Conservation (phyloP, 2,113 vertebrate species). For the Narcine bancroftii region DNA sequence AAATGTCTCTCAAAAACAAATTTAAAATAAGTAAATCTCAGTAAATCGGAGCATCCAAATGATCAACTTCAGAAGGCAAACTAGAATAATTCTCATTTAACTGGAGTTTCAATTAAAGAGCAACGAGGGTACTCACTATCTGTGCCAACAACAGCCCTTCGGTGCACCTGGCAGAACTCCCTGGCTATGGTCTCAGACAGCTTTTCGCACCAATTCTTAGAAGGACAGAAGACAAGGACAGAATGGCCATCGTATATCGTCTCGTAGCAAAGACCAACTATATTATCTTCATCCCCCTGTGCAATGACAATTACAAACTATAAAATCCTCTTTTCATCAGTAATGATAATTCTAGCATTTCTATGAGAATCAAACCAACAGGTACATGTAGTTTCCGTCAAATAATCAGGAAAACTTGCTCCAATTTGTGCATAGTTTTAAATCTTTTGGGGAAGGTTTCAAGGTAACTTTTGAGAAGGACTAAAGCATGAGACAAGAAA, state of each 20-base stretch:
- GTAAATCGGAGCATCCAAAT: neutral
- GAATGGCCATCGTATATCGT: slow-evolving; percentile 75
- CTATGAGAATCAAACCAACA: neutral
- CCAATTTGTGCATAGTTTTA: neutral
- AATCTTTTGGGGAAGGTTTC: neutral
- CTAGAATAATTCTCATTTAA: neutral
- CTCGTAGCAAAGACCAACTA: slow-evolving; percentile 90
- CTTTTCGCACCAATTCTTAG: slow-evolving; percentile 98
- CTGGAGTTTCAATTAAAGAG: neutral
- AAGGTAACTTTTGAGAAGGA: neutral
- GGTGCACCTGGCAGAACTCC: slow-evolving; percentile 75
- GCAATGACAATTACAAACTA: slow-evolving; percentile 36
- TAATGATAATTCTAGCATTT: neutral
- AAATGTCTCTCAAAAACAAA: neutral
- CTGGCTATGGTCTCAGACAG: slow-evolving; percentile 76
- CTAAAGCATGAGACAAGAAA: neutral
- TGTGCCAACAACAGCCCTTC: slow-evolving; percentile 45
- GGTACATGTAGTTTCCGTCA: neutral
- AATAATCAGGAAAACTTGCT: neutral
- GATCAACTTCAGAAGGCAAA: neutral
- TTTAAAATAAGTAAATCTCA: neutral
- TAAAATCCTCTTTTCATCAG: neutral
- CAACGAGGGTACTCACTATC: slow-evolving; percentile 48
- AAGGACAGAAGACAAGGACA: slow-evolving; percentile 87
- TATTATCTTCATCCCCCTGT: slow-evolving; percentile 89